Conservation (phyloP, 2,888 invertebrate species). For the Cheilosia scutellata region DNA sequence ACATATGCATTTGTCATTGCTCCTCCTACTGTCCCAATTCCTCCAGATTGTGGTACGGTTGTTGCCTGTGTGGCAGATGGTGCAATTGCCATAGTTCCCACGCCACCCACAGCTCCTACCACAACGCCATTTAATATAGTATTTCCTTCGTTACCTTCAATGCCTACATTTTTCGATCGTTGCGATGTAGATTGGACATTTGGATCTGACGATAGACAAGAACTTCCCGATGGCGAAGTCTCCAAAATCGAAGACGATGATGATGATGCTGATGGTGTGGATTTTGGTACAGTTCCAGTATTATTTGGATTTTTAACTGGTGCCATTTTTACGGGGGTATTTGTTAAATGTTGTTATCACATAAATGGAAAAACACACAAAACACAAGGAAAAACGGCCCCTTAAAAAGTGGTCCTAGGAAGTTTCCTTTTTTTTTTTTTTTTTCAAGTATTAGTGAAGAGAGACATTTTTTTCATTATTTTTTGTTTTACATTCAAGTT, state of each 20-base stretch:
- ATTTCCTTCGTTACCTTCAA: conserved; percentile 11
- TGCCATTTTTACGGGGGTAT: conserved; percentile 72
- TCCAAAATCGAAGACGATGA: conserved; percentile 59
- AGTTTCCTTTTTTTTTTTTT: not conserved
- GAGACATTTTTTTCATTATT: conserved; percentile 6
- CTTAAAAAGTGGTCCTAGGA: not conserved
- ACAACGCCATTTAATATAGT: not conserved
- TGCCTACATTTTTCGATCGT: conserved; percentile 30
- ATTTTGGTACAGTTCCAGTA: conserved; percentile 89
- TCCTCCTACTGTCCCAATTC: conserved; percentile 70
- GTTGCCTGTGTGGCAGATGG: conserved; percentile 55
- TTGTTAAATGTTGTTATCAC: conserved; percentile 12
- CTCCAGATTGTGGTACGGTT: conserved; percentile 65
- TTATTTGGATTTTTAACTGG: conserved; percentile 77
- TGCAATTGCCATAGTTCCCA: conserved; percentile 41
- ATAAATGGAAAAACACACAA: conserved; percentile 7
- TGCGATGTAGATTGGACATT: conserved; percentile 47
- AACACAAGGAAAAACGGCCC: not conserved
- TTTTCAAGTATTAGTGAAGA: conserved; percentile 1
- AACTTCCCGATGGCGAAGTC: conserved; percentile 46
- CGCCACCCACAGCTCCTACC: conserved; percentile 17
- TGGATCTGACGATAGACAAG: conserved; percentile 48
- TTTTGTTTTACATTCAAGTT: not conserved
- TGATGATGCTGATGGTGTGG: conserved; percentile 84
- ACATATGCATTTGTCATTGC: conserved; percentile 71